Conservation (phyloP, 2,888 invertebrate species). For the Ametastegia equiseti region DNA sequence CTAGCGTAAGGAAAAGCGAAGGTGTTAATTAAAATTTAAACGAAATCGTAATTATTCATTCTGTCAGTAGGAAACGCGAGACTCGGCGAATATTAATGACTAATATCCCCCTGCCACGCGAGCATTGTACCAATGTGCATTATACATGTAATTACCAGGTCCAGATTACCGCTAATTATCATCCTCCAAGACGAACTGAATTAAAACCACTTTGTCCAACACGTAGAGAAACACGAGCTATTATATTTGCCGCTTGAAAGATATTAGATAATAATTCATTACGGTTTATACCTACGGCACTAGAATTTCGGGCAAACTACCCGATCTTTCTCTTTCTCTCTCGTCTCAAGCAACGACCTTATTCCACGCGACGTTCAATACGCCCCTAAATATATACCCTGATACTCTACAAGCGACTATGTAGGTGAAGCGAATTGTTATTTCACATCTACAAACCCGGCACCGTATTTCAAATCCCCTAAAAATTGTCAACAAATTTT, state of each 20-base stretch:
- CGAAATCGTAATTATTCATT: constrained; percentile 33
- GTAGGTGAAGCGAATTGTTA: not conserved
- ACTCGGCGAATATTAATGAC: constrained; percentile 13
- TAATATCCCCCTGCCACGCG: constrained; percentile 34
- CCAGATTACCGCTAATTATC: constrained; percentile 38
- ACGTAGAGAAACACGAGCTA: constrained; percentile 27
- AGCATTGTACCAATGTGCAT: constrained; percentile 23
- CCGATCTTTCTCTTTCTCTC: not conserved
- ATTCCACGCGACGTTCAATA: constrained; percentile 26
- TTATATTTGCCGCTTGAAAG: constrained; percentile 15
- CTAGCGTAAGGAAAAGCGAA: no score
- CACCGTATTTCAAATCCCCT: not conserved
- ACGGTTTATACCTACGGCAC: constrained; percentile 18
- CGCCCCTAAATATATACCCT: constrained; percentile 20
- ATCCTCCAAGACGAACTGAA: constrained; percentile 30
- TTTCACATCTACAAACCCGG: not conserved
- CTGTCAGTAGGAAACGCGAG: not conserved
- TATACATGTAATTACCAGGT: constrained; percentile 34
- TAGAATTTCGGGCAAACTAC: constrained; percentile 25
- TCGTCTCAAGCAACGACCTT: constrained; percentile 22
- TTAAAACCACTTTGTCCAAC: constrained; percentile 43
- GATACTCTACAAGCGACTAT: not conserved
- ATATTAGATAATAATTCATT: constrained; percentile 38
- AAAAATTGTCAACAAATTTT: not conserved
- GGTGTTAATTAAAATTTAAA: constrained; percentile 36